Base-by-base conservation (phyloP, 1,140 invertebrate species). In the Caerostris extrusa region DNA sequence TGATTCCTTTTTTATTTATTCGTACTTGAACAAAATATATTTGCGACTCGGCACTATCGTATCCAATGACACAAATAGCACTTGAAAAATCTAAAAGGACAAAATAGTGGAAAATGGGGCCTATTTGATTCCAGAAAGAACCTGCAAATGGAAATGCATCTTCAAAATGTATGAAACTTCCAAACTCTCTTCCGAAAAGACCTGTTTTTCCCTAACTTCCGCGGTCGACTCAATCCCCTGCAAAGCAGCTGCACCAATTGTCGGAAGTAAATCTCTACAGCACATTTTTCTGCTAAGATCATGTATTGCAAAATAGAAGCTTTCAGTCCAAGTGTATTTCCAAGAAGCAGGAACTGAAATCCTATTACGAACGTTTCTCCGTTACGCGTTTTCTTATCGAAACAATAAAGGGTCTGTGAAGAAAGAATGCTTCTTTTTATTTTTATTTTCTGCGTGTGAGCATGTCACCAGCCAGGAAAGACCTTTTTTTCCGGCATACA, bases 371-470 rank as follows among this genome's bases (percentile, higher is more conserved):
- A 14, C 10, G 50, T 90, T 71, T 56, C 19, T 55, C 87, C 57
- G 69, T 90, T 90, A n/a, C 50, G 50, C 34, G 5, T 71, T 34
- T 71, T n/a, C 87, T 90, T 90, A 90, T 90, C 64, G 87, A 90
- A 90, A 90, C 87, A 90, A 90, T 90, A 90, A 90, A 90, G 64
- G 19, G 53, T 90, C 19, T n/a, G 5, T 8, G 53, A 50, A 50
- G 50, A 71, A 90, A 71, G 58, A 90, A 90, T 90, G 53, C 82
- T 34, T 34, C 34, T 34, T 34, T 34, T 34, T 34, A 34, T 34
- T 34, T 34, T 34, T 34, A 34, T 34, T 34, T 34, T 34, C 0
- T 34, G 2, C 34, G 2, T 34, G 34, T 34, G 34, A 1, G 34
- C 34, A 34, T 34, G 34, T 34, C 34, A 34, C 34, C 34, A 34